Conservation (phyloP, 2,113 vertebrate species). For the Empidonax alnorum region DNA sequence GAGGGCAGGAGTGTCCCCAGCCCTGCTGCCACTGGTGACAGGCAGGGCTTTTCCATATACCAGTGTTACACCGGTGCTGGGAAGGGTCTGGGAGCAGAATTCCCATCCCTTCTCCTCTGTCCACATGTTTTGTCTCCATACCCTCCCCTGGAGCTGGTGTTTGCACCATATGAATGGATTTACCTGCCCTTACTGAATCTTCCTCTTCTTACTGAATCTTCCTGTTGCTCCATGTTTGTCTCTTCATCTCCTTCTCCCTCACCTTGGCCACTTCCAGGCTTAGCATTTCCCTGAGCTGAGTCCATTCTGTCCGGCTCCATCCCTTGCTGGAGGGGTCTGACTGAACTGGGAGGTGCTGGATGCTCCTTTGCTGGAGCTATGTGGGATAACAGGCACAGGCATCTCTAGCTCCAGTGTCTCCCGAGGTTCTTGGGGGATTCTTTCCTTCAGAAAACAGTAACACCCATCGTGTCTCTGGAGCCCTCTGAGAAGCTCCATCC, state of each 20-base stretch:
- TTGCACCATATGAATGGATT: not conserved
- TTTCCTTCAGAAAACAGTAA: not conserved
- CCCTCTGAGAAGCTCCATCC: not conserved
- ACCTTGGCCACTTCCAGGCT: not conserved
- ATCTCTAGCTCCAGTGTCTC: not conserved
- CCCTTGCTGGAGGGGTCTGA: not conserved
- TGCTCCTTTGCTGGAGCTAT: not conserved
- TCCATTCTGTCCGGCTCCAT: not conserved
- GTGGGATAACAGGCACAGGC: not conserved
- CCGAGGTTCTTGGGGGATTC: not conserved
- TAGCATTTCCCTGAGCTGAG: no score
- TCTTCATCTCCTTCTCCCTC: not conserved
- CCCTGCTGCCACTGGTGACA: not conserved
- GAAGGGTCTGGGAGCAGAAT: not conserved
- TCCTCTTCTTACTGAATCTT: not conserved
- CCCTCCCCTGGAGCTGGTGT: not conserved
- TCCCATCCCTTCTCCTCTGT: not conserved
- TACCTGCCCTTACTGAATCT: not conserved
- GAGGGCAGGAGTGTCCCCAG: no score
- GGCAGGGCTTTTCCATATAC: fast-evolving
- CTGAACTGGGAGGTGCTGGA: not conserved
- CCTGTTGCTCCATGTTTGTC: not conserved
- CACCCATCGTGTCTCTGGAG: not conserved
- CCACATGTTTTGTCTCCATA: not conserved
- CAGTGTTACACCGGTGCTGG: not conserved